Percentiles rank a stretch among this genome's conserved stretches.
These are phyloP conservation scores for Apostichopus leukothele DNA, from an alignment of 53 echinoderm and acorn worm species.

Conservation along the genomic window DNA sequence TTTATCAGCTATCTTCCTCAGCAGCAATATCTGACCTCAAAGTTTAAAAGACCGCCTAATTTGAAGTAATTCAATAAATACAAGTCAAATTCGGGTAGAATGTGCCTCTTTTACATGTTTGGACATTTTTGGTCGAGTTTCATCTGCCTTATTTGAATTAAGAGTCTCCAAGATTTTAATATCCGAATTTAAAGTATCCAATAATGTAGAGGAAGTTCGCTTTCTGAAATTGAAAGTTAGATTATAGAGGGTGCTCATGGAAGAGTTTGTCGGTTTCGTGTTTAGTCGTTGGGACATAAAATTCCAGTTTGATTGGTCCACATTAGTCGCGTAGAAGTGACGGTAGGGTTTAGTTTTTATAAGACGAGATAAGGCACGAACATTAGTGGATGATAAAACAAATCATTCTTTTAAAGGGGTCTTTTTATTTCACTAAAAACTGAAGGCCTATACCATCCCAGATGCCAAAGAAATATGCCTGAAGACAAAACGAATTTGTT, in stretches of 20 bases:
- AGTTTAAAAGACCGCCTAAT: no score
- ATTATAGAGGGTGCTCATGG: background rate
- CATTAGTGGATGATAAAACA: background rate
- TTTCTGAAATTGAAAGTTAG: background rate
- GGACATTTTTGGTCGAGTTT: background rate
- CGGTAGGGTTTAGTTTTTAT: conserved; percentile 33
- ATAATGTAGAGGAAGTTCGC: conserved; percentile 6
- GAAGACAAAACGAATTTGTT: no score
- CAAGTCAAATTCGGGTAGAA: background rate
- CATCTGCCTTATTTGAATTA: background rate
- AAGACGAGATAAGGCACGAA: conserved; percentile 25
- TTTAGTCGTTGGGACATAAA: background rate
- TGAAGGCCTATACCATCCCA: no score
- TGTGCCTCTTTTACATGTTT: background rate
- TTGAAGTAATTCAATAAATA: no score
- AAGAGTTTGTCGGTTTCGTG: background rate
- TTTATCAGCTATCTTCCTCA: no score
- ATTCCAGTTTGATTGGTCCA: background rate
- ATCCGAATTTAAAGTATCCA: background rate
- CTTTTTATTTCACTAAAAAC: background rate
- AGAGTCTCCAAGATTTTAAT: background rate
- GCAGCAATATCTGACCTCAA: no score
- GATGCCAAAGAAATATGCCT: no score
- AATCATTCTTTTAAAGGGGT: background rate
- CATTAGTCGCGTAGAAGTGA: conserved; percentile 5